A percentile compares a stretch with the other conserved stretches of the same genome.
Evolutionary conservation across 2,888 invertebrate genomes (phyloP).

Genomic region (Drosophila nr. perissopoda): DNA sequence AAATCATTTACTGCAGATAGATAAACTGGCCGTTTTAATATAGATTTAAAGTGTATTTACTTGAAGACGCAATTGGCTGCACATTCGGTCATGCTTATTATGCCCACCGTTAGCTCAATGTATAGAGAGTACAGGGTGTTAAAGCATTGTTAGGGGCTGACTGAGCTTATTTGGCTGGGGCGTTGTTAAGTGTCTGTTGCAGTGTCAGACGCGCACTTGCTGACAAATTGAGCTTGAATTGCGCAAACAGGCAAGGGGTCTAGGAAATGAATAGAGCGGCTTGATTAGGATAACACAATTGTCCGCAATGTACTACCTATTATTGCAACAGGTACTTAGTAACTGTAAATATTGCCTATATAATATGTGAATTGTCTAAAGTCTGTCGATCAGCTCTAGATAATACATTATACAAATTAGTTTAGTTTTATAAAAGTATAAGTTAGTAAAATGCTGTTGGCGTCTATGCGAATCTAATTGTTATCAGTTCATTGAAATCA

Average conservation of each 20-base stretch:
- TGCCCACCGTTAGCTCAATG: background rate
- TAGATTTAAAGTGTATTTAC: background rate
- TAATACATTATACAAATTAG: background rate
- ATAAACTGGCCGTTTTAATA: background rate
- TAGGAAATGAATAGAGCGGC: conserved; percentile 48
- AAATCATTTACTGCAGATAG: background rate
- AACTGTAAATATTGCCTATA: background rate
- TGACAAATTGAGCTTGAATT: conserved; percentile 68
- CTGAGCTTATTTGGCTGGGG: conserved; percentile 42
- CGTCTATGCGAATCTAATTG: background rate
- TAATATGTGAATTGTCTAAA: too few relatives aligned
- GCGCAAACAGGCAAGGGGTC: conserved; percentile 39
- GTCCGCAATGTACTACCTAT: background rate
- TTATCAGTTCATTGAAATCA: background rate
- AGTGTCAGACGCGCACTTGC: conserved; percentile 49
- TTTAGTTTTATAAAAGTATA: background rate
- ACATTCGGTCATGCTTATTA: too few relatives aligned
- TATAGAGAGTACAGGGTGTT: conserved; percentile 11
- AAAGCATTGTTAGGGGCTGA: conserved; percentile 35
- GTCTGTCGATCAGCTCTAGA: background rate
- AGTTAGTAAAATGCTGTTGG: background rate
- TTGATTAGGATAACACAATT: conserved; percentile 20
- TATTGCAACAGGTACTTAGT: conserved; percentile 40
- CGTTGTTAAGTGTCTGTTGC: conserved; percentile 57
- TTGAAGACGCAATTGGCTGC: background rate